Conservation (phyloP, 2,113 vertebrate genomes). For the Oceanodroma tethys region DNA sequence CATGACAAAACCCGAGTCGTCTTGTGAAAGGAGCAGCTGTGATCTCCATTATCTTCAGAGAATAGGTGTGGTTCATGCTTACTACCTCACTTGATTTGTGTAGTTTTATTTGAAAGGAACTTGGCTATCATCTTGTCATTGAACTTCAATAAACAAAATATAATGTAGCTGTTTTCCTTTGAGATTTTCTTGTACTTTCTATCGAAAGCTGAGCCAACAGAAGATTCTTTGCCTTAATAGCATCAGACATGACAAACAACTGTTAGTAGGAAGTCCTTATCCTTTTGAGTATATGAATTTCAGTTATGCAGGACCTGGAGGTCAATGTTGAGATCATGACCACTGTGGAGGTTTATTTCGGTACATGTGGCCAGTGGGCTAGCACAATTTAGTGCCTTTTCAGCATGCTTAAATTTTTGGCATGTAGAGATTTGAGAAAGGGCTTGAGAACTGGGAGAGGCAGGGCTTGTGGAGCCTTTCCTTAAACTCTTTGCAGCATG, state of each 20-base stretch:
- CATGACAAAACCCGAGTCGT: background rate
- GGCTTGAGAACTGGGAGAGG: background rate
- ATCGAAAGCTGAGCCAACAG: background rate
- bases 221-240: background rate
- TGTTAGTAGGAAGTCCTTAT: background rate
- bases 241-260: background rate
- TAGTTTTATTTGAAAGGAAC: background rate
- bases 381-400: background rate
- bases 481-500: background rate
- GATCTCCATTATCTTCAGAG: constrained; percentile 22
- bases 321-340: background rate
- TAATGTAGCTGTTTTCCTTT: constrained; percentile 3
- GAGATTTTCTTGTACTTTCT: constrained; percentile 29
- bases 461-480: background rate
- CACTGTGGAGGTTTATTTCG: background rate
- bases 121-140: background rate
- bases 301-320: background rate
- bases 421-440: background rate
- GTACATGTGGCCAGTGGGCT: background rate
- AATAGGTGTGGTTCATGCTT: constrained; percentile 11
- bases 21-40: constrained; percentile 20
- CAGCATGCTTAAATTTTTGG: background rate
- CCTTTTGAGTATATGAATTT: background rate
- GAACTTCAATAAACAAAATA: background rate
- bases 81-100: background rate